Evolutionary conservation across 2,113 vertebrate genomes (phyloP), one percentile per base, ranked within the genome.

Genomic region (Bos indicus): DNA sequence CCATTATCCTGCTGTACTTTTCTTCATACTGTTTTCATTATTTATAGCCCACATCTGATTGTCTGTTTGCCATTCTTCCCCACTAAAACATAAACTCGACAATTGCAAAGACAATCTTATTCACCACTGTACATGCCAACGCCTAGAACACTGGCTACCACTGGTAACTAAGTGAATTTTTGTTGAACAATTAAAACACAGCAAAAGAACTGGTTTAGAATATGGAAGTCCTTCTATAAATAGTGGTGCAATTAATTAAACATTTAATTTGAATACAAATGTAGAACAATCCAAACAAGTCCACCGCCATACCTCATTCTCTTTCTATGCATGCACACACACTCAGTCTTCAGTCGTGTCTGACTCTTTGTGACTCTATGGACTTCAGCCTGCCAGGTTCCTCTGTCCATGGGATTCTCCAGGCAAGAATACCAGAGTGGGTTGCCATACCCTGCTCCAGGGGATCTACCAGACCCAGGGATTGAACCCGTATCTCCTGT

Each of bases 161-260:
- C 82, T 67, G 64, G 12, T 12, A 74, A 23, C 10, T 25, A 74
- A 40, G 67, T 74, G 67, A 43, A 71, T 77, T 28, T 82, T 74
- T 26, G 14, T 71, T 94, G 60, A 74, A 71, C 51, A 86, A 25
- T 82, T 78, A 56, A 91, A 92, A 82, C 74, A 46, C 1, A 62
- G 74, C 17, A 90, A 88, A 92, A 91, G 3, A 19, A n/a, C 17
- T n/a, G 8, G 9, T 33, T 87, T 77, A 84, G 16, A 64, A 54
- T 87, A 81, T 51, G 54, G 46, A 94, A 95, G 28, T 6, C 56
- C 43, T 86, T 80, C 43, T 90, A 62, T 17, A 36, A 64, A 78
- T 17, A 33, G 4, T n/a, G 10, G 7, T 87, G 0, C 40, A 77
- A n/a, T 3, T 81, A n/a, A 96, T 78, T 71, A 78, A 93, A 56